phyloP scores from a whole-genome alignment of 2,113 vertebrate genomes.

The Xyliphius kryptos region DNA sequence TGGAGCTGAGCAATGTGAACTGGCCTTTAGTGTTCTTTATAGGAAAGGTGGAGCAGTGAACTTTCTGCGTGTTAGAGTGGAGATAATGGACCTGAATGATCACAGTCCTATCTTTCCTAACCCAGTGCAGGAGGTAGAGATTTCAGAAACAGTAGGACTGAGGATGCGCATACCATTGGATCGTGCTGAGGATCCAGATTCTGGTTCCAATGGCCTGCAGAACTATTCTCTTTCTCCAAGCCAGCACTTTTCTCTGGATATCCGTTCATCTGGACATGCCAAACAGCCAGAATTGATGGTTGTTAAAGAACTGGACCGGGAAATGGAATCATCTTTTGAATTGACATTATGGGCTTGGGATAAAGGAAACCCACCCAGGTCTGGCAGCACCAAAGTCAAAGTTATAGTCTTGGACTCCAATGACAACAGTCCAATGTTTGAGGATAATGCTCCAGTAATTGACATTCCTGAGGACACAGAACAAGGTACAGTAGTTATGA shows the following conservation, averaged over 20 bases:
- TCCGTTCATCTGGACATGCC: slow-evolving; percentile 64
- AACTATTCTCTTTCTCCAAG: slow-evolving; percentile 76
- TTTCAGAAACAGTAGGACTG: slow-evolving; percentile 77
- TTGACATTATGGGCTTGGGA: slow-evolving; percentile 76
- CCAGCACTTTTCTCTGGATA: slow-evolving; percentile 80
- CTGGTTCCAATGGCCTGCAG: slow-evolving; percentile 70
- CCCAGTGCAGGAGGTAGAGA: slow-evolving; percentile 77
- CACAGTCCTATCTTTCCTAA: slow-evolving; percentile 77
- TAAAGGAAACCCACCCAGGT: slow-evolving; percentile 74
- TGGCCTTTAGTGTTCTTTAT: slow-evolving; percentile 79
- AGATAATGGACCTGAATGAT: slow-evolving; percentile 86
- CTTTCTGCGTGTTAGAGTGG: slow-evolving; percentile 74
- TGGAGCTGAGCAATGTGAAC: slow-evolving; percentile 71
- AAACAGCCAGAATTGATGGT: slow-evolving; percentile 78
- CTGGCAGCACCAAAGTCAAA: slow-evolving; percentile 74
- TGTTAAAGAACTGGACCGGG: slow-evolving; percentile 81
- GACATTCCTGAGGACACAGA: slow-evolving; percentile 75
- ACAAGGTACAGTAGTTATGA: slow-evolving; percentile 75
- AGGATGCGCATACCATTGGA: slow-evolving; percentile 80
- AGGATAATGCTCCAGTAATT: slow-evolving; percentile 65
- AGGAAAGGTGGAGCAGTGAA: slow-evolving; percentile 56
- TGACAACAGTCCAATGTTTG: slow-evolving; percentile 85
- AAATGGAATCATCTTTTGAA: slow-evolving; percentile 72
- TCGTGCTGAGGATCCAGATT: slow-evolving; percentile 74
- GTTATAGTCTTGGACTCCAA: slow-evolving; percentile 86